phyloP scores from a whole-genome alignment of 2,888 invertebrate genomes.

The Epirrhoe alternata region DNA sequence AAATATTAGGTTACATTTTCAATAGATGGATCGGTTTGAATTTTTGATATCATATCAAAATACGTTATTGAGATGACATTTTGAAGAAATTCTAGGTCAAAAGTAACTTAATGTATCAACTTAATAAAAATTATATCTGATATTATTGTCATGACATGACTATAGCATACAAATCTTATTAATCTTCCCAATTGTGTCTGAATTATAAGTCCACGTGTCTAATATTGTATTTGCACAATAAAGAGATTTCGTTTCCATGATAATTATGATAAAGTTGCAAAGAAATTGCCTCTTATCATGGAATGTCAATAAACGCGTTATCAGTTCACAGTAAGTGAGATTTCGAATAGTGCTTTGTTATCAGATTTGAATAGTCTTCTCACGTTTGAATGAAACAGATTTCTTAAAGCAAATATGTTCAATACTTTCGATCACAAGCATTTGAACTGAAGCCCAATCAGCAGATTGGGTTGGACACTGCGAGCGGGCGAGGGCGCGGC shows the following conservation, averaged over 20 bases:
- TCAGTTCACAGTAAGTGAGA: conserved; percentile 55
- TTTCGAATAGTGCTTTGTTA: conserved; percentile 58
- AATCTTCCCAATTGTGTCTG: background rate
- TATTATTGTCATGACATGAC: too few species aligned
- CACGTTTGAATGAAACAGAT: background rate
- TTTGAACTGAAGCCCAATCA: too few species aligned
- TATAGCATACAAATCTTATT: background rate
- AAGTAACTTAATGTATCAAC: too few species aligned
- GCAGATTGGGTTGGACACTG: too few species aligned
- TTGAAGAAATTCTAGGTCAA: too few species aligned
- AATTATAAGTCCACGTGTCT: background rate
- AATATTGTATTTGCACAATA: background rate
- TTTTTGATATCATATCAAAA: background rate
- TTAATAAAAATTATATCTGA: too few species aligned
- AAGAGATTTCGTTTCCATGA: conserved; percentile 9
- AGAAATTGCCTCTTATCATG: conserved; percentile 30
- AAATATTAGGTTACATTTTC: conserved; percentile 14
- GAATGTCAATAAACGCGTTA: conserved; percentile 62
- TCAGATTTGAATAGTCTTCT: conserved; percentile 55
- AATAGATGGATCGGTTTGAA: background rate
- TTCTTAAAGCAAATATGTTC: background rate
- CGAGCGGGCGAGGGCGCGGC: too few species aligned
- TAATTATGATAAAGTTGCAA: conserved; percentile 7
- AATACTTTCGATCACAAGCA: too few species aligned
- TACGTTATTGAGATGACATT: too few species aligned